Percentiles rank a stretch among this genome's conserved stretches.
These are phyloP conservation scores for Acromyrmex echinatior DNA, from an alignment of 1,140 invertebrate species.

Conservation along the genomic window DNA sequence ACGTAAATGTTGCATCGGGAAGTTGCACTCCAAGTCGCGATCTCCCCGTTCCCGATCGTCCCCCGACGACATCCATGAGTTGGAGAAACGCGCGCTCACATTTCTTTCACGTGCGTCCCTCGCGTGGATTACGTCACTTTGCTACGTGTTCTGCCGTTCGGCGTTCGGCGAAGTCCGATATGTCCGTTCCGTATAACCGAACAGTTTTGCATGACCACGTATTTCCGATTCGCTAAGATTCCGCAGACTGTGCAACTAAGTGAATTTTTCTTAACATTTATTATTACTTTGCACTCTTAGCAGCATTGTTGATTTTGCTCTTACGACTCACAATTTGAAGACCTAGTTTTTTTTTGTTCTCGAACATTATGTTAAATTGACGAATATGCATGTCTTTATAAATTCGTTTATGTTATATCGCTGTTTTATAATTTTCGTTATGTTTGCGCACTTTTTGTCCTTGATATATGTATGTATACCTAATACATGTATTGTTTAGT, in stretches of 20 bases:
- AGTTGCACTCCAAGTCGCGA: not conserved
- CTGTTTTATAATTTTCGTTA: not conserved
- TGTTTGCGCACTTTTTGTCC: not conserved
- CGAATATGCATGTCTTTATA: not conserved
- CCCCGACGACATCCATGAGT: not conserved
- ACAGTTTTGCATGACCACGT: not conserved
- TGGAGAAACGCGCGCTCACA: not conserved
- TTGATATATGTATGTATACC: not conserved
- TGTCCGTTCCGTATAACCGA: not conserved
- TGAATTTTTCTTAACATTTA: not conserved
- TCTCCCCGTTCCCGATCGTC: not conserved
- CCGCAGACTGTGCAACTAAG: not conserved
- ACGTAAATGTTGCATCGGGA: constrained; percentile 1
- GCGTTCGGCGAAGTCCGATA: not conserved
- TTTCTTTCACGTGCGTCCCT: constrained; percentile 2
- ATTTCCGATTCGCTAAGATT: not conserved
- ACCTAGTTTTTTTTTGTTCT: not conserved
- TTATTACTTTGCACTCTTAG: not conserved
- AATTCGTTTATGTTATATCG: not conserved
- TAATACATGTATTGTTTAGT: not conserved
- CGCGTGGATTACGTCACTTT: constrained; percentile 71
- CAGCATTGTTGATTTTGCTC: not conserved
- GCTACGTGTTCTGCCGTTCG: constrained; percentile 61
- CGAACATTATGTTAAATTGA: not conserved
- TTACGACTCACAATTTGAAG: not conserved